Percentiles rank a stretch among this genome's conserved stretches.
These are phyloP conservation scores for Sceloporus tristichus DNA, from an alignment of 2,113 vertebrate genomes.

Conservation along the genomic window DNA sequence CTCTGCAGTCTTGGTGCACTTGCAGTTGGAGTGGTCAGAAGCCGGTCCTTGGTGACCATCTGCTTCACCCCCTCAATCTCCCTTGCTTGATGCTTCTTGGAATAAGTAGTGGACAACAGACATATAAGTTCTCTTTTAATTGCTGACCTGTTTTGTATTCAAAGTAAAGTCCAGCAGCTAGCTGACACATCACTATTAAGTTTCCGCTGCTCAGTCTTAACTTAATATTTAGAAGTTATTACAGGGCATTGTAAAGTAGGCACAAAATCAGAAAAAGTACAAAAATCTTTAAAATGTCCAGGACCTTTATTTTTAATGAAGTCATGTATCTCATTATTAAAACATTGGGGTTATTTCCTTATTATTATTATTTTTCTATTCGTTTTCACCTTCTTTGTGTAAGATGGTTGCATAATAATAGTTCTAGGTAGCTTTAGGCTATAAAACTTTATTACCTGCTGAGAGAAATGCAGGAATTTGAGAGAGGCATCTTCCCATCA, in stretches of 20 bases:
- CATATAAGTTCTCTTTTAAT: background rate
- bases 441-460: constrained; percentile 72
- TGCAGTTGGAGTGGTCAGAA: no score
- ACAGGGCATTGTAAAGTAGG: background rate
- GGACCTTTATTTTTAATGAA: background rate
- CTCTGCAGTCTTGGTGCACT: no score
- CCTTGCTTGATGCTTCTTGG: background rate
- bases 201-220: background rate
- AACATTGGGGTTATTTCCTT: background rate
- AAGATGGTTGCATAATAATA: constrained; percentile 58
- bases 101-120: no score
- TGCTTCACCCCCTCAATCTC: background rate
- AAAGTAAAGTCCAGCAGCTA: background rate
- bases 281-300: background rate
- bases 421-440: constrained; percentile 70
- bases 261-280: background rate
- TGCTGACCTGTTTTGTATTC: background rate
- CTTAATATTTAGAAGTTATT: background rate
- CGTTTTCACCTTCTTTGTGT: no score
- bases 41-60: no score
- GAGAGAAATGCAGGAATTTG: constrained; percentile 64
- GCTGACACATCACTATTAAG: background rate
- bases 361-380: background rate
- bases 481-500: constrained; percentile 63
- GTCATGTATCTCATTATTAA: background rate